Base-by-base conservation (phyloP, 2,797 vertebrate species). In the Odontamblyopus rebecca region DNA sequence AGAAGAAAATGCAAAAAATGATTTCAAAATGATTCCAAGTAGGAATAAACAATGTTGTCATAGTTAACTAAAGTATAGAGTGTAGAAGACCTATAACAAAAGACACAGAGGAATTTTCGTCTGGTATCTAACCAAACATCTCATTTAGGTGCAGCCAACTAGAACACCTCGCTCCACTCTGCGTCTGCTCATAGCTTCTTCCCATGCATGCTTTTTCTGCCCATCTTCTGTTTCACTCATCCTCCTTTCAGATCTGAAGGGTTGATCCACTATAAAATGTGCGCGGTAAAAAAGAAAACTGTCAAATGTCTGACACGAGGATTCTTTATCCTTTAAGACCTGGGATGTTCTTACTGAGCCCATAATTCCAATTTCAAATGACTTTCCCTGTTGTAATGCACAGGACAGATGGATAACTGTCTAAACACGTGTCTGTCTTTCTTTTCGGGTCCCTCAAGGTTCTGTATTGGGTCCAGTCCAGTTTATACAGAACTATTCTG, bases 301-400 rank as follows among this genome's bases (percentile, higher is more conserved):
- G 18, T 63, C 35, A 44, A 63, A 63, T 15, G 27, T 29, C 19
- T 64, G 62, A 44, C 64, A 50, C 26, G 66, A 76, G 35, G 63
- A 78, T 76, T 78, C 77, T 69, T 32, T 12, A 29, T 16, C 77
- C 48, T 61, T 19, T 29, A 68, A 75, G 77, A 70, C 79, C 59
- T 67, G 75, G 79, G 69, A 81, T 82, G 84, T 87, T 48, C 44
- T 48, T 83, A 70, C 78, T 64, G 73, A 80, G 73, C 65, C 69
- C 26, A 9, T 70, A 73, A 73, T 69, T 77, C 80, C 0, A 38
- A 62, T 65, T 57, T 77, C 38, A 73, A 70, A 91, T 83, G 78
- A 85, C 84, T 89, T 90, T 85, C 56, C 84, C 83, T 87, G 87
- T 79, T 70, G 15, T 35, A 70, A 77, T 54, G 68, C 80, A 82